A percentile compares a stretch with the other conserved stretches of the same genome.
phyloP scores from a whole-genome alignment of 2,888 invertebrate genomes.

The Brenthis hecate region DNA sequence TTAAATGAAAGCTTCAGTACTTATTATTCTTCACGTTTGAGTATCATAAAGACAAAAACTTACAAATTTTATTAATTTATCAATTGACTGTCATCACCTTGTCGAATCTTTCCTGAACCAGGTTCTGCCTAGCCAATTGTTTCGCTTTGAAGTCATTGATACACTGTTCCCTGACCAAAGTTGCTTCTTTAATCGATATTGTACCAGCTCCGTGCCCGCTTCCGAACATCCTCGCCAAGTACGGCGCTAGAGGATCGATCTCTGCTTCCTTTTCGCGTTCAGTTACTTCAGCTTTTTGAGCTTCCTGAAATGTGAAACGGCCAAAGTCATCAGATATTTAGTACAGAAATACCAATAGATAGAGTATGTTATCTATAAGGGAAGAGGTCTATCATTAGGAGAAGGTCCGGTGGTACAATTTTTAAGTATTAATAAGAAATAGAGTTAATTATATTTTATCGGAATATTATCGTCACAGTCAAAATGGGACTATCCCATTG shows the following conservation, averaged over 20 bases:
- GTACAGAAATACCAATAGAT: not conserved
- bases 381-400: no score
- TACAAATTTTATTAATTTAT: no score
- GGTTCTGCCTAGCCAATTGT: slow-evolving; percentile 83
- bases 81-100: slow-evolving; percentile 60
- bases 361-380: no score
- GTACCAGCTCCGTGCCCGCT: slow-evolving; percentile 63
- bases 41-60: no score
- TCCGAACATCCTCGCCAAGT: slow-evolving; percentile 82
- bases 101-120: slow-evolving; percentile 86
- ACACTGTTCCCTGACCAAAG: slow-evolving; percentile 81
- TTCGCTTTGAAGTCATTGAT: slow-evolving; percentile 85
- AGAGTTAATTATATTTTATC: no score
- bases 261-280: slow-evolving; percentile 84
- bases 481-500: no score
- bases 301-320: slow-evolving; percentile 59
- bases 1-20: no score
- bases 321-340: not conserved
- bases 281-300: slow-evolving; percentile 73
- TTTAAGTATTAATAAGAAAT: no score
- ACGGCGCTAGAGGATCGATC: slow-evolving; percentile 85
- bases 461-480: no score
- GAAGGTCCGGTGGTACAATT: no score
- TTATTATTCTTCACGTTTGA: no score
- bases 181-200: slow-evolving; percentile 74